Conservation (phyloP, 1,140 invertebrate genomes). For the Thalassaphorura encarpata region DNA sequence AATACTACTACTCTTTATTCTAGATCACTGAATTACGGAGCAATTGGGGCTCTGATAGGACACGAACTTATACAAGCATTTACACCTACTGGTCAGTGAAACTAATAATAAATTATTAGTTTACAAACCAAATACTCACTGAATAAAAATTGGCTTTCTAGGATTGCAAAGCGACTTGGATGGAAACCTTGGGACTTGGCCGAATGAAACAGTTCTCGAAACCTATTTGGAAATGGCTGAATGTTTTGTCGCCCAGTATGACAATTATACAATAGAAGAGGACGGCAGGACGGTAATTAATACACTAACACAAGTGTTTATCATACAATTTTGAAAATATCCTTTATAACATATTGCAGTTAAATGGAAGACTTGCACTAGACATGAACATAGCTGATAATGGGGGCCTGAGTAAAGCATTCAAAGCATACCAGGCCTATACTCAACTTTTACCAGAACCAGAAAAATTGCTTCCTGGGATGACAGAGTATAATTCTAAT, state of each 20-base stretch:
- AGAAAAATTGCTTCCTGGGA: constrained; percentile 49
- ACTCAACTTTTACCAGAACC: not conserved
- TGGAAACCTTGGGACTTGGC: constrained; percentile 34
- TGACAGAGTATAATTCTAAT: constrained; percentile 60
- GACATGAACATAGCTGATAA: constrained; percentile 57
- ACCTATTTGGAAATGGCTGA: constrained; percentile 39
- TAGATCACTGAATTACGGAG: constrained; percentile 27
- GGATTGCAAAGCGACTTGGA: constrained; percentile 27
- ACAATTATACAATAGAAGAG: constrained; percentile 29
- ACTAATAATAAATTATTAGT: no score
- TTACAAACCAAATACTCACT: not conserved
- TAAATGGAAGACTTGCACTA: constrained; percentile 19
- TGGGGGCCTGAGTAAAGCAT: constrained; percentile 36
- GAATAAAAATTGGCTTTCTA: not conserved
- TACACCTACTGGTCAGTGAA: constrained; percentile 10
- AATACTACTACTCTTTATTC: not conserved
- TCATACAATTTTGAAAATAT: not conserved
- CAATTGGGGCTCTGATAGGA: constrained; percentile 26
- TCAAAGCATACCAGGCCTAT: constrained; percentile 12
- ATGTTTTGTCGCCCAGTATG: constrained; percentile 53
- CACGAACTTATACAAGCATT: constrained; percentile 27
- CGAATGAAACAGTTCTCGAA: constrained; percentile 26
- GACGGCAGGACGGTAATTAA: not conserved
- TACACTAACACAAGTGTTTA: not conserved
- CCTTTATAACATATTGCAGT: constrained; percentile 1